Conservation (phyloP, 1,140 invertebrate genomes). For the Drosophila ananassae region DNA sequence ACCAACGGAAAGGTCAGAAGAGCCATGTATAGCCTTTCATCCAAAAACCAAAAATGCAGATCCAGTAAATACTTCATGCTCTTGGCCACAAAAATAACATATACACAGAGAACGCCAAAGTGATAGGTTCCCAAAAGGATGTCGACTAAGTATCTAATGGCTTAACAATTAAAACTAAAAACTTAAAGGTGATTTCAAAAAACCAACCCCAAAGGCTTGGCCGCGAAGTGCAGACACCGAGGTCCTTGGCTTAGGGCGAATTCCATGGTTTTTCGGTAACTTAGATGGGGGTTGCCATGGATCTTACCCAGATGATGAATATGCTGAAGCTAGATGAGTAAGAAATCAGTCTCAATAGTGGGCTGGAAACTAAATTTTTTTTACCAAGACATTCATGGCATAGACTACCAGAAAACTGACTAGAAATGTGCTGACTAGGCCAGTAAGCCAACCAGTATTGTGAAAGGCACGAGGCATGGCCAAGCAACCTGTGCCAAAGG, state of each 20-base stretch:
- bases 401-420: constrained; percentile 40
- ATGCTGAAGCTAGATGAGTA: constrained; percentile 28
- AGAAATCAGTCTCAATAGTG: neutral
- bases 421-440: constrained; percentile 41
- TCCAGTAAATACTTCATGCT: constrained; percentile 49
- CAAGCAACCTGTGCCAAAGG: constrained; percentile 60
- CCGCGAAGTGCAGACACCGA: constrained; percentile 10
- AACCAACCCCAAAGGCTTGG: constrained; percentile 46
- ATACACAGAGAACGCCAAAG: constrained; percentile 60
- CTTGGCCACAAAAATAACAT: constrained; percentile 60
- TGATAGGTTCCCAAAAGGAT: constrained; percentile 45
- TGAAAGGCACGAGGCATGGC: constrained; percentile 56
- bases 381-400: constrained; percentile 61
- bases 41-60: constrained; percentile 36
- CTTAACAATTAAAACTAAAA: neutral
- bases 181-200: neutral
- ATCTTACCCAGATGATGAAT: constrained; percentile 13
- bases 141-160: constrained; percentile 42
- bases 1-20: constrained; percentile 46
- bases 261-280: constrained; percentile 55
- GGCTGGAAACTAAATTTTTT: too few species aligned
- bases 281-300: constrained; percentile 13
- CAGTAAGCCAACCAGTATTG: constrained; percentile 51
- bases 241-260: constrained; percentile 47
- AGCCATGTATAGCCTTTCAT: constrained; percentile 59